Evolutionary conservation across 2,113 vertebrate species (phyloP).

Genomic region (Clarias macrocephalus): DNA sequence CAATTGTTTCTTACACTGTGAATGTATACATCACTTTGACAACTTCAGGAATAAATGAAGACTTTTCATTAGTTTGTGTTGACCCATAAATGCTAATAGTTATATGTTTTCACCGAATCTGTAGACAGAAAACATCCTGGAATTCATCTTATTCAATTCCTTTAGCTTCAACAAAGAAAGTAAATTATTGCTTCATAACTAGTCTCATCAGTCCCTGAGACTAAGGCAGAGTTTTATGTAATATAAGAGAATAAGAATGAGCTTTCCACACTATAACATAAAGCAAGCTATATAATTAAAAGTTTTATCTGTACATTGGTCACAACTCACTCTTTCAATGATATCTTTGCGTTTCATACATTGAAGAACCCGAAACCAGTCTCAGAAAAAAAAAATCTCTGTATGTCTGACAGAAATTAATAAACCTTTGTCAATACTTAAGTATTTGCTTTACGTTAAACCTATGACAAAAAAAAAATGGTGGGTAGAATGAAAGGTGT

Average conservation of each 20-base stretch:
- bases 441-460: no score
- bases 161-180: neutral
- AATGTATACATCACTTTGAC: neutral
- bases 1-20: neutral
- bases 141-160: neutral
- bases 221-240: neutral
- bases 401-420: no score
- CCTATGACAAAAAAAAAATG: no score
- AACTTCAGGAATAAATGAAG: neutral
- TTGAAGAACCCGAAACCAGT: no score
- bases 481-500: no score
- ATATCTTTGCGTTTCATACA: no score
- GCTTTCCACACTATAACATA: neutral
- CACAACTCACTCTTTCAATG: no score
- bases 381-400: no score
- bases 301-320: no score
- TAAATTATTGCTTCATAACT: neutral
- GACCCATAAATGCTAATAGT: neutral
- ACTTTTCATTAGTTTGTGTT: neutral
- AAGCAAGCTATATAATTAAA: neutral
- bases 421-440: no score
- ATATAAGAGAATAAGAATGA: neutral
- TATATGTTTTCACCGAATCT: neutral
- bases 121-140: neutral
- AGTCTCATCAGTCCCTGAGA: neutral